Conservation (phyloP, 2,113 vertebrate genomes). For the Antechinus stuartii region DNA sequence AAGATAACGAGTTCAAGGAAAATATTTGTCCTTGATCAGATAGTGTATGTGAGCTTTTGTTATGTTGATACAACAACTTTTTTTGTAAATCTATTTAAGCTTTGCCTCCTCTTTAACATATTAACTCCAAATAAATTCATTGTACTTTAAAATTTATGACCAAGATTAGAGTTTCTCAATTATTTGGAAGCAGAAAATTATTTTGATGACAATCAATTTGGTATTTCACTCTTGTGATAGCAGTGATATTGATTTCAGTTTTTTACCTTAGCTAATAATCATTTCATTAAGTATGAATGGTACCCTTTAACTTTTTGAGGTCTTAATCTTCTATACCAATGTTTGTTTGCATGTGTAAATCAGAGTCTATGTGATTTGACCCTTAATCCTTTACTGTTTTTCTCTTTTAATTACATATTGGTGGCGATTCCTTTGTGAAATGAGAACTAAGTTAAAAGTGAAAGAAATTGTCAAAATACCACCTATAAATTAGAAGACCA, state of each 20-base stretch:
- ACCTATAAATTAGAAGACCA: conserved; percentile 67
- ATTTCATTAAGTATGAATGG: conserved; percentile 66
- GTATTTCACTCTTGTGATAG: conserved; percentile 30
- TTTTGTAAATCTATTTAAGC: conserved; percentile 28
- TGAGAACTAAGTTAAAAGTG: conserved; percentile 57
- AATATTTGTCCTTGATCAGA: conserved; percentile 27
- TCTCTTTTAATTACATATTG: conserved; percentile 67
- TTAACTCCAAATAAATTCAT: conserved; percentile 45
- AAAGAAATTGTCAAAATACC: conserved; percentile 69
- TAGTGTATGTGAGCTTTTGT: not conserved
- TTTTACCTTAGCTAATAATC: conserved; percentile 64
- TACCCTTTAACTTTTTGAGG: conserved; percentile 54
- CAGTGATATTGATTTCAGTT: conserved; percentile 70
- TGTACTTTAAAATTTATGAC: conserved; percentile 57
- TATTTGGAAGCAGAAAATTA: conserved; percentile 43
- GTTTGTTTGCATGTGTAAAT: conserved; percentile 64
- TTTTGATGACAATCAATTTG: conserved; percentile 44
- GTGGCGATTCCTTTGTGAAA: conserved; percentile 51
- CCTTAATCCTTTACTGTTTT: conserved; percentile 60
- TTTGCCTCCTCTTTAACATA: conserved; percentile 23
- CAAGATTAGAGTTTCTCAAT: conserved; percentile 39
- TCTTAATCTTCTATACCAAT: conserved; percentile 57
- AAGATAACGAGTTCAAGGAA: not conserved
- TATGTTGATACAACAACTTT: not conserved
- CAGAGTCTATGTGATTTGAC: conserved; percentile 69